Base-by-base conservation (phyloP, 2,797 vertebrate genomes). In the Streptopelia turtur region DNA sequence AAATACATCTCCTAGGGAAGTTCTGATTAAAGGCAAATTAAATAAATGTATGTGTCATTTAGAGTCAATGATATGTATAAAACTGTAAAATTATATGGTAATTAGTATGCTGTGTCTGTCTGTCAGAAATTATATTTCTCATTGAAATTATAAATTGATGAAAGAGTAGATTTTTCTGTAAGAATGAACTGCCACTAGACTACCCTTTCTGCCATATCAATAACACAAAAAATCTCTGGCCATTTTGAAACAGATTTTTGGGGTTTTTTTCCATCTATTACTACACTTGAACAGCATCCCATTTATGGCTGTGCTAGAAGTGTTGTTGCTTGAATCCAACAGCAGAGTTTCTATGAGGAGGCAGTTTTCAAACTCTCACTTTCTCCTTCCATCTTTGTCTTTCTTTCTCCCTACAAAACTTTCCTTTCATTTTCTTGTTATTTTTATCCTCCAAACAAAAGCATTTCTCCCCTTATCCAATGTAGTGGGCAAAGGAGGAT, bases 21-120 rank as follows among this genome's bases (percentile, higher is more conserved):
- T 89, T 85, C 49, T 90, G 65, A 88, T 93, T 86, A 70, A 70
- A 87, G 55, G 37, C 31, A 88, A 93, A 93, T 88, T 80, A 90
- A 94, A 83, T 89, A 89, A 90, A 81, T 33, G 17, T 65, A 18
- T 52, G 31, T 87, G 85, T 68, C 88, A 88, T 74, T 90, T 90
- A 1, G 74, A 70, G 60, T 69, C 83, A 88, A 30, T 70, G 28
- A 33, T 60, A 84, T 41, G 63, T 80, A 72, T 41, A 68, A 87
- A 83, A 27, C 37, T 61, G 57, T 76, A 39, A 63, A 80, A 63
- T 91, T 47, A 43, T 21, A n/a, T 52, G 76, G 27, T 41, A 70
- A 78, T 83, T 63, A 68, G 30, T 66, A 39, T 59, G 11, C 76
- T 43, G 13, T 49, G 37, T 37, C 47, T 93, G 55, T 77, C 70